A percentile compares a stretch with the other conserved stretches of the same genome.
These are phyloP conservation scores for Axea sp. DNA, from an alignment of 2,888 invertebrate species.

Conservation along the genomic window DNA sequence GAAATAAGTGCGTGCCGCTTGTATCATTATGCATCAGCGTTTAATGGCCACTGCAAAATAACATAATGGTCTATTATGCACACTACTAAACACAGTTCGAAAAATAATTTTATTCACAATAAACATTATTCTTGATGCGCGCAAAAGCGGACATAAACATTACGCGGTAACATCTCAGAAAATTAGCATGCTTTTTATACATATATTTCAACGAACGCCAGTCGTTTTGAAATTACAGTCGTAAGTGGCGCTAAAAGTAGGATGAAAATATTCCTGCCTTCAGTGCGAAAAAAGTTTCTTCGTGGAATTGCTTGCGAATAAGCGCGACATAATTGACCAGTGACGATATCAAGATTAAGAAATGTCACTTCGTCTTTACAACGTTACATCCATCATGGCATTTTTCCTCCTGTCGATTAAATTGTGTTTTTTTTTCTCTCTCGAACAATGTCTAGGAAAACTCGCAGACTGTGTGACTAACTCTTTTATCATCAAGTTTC, in stretches of 20 bases:
- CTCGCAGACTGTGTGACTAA: constrained; percentile 10
- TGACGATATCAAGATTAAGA: constrained; percentile 45
- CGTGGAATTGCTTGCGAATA: constrained; percentile 22
- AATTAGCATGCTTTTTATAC: constrained; percentile 37
- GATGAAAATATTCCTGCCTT: constrained; percentile 20
- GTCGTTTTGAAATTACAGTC: constrained; percentile 8
- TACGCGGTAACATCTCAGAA: constrained; percentile 7
- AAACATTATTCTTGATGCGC: constrained; percentile 15
- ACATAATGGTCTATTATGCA: constrained; percentile 45
- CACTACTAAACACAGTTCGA: constrained; percentile 14
- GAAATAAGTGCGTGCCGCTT: constrained; percentile 29
- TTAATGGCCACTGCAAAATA: constrained; percentile 45
- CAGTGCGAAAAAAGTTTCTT: constrained; percentile 21
- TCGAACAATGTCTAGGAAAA: constrained; percentile 15
- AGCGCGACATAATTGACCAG: constrained; percentile 20
- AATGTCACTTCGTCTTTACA: constrained; percentile 38
- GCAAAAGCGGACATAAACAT: constrained; percentile 28
- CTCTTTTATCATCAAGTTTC: constrained; percentile 28
- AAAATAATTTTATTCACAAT: constrained; percentile 43
- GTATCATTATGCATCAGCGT: constrained; percentile 35
- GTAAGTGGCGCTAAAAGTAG: constrained; percentile 12
- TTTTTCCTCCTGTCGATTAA: constrained; percentile 42
- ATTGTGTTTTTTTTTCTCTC: constrained; percentile 26
- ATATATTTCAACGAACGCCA: not conserved
- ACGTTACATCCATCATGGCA: constrained; percentile 40